Percentiles rank a stretch among this genome's conserved stretches.
Evolutionary conservation across 2,113 vertebrate genomes (phyloP).

Genomic region (Acanthochromis polyacanthus): DNA sequence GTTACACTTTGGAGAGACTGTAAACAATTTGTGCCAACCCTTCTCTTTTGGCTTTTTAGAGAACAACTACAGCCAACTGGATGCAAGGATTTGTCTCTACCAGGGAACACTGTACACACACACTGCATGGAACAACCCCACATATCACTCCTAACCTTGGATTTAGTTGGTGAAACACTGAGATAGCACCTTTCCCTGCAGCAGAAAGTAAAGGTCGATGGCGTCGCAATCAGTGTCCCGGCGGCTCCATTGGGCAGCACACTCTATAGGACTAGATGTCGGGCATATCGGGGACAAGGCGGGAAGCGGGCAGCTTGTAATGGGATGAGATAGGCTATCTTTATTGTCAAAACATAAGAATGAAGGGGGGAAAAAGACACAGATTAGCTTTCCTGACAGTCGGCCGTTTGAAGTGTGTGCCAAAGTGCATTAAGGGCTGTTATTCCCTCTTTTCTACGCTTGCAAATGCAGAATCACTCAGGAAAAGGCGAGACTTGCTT

Average conservation of each 20-base stretch:
- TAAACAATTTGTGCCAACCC: neutral
- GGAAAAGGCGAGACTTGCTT: constrained; percentile 87
- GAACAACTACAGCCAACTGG: too few relatives aligned
- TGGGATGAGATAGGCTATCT: constrained; percentile 86
- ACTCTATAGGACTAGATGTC: constrained; percentile 62
- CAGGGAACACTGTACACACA: neutral
- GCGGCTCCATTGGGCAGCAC: constrained; percentile 57
- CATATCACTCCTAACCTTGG: constrained; percentile 9
- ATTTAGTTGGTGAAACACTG: constrained; percentile 27
- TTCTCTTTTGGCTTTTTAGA: neutral
- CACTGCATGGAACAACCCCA: neutral
- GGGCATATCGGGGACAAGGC: constrained; percentile 76
- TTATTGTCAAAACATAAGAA: constrained; percentile 89
- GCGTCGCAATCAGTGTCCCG: constrained; percentile 61
- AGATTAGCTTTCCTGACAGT: constrained; percentile 86
- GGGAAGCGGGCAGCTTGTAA: constrained; percentile 80
- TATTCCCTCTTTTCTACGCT: constrained; percentile 77
- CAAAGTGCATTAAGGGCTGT: constrained; percentile 86
- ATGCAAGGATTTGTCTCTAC: neutral
- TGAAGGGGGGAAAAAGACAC: constrained; percentile 79
- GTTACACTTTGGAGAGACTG: neutral
- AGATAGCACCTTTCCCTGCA: constrained; percentile 25
- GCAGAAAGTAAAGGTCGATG: constrained; percentile 40
- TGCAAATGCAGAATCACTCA: constrained; percentile 76
- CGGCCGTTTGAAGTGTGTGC: constrained; percentile 84